A percentile compares a stretch with the other conserved stretches of the same genome.
Evolutionary conservation across 1,140 invertebrate genomes (phyloP).

Genomic region (Apis mellifera): Amel_HAv3.1 CM009940.2:8777001-8777500

Average conservation of each 20-base stretch:
- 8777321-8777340: not conserved
- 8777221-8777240: conserved; percentile 26
- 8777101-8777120: conserved; percentile 67
- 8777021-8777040: conserved; percentile 6
- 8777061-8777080: conserved; percentile 62
- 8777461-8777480: not conserved
- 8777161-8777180: conserved; percentile 10
- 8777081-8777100: conserved; percentile 62
- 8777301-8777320: conserved; percentile 7
- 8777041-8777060: conserved; percentile 42
- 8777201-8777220: conserved; percentile 61
- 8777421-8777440: conserved; percentile 38
- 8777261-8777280: conserved; percentile 22
- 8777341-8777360: not conserved
- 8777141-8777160: conserved; percentile 48
- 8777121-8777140: conserved; percentile 46
- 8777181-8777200: conserved; percentile 19
- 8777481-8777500: not conserved
- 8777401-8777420: conserved; percentile 22
- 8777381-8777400: not conserved
- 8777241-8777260: conserved; percentile 13
- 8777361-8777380: not conserved
- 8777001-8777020: conserved; percentile 23
- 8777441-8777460: not conserved
- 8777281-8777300: not conserved